Conservation (phyloP, 2,888 invertebrate species). For the Drosophila emarginata region DNA sequence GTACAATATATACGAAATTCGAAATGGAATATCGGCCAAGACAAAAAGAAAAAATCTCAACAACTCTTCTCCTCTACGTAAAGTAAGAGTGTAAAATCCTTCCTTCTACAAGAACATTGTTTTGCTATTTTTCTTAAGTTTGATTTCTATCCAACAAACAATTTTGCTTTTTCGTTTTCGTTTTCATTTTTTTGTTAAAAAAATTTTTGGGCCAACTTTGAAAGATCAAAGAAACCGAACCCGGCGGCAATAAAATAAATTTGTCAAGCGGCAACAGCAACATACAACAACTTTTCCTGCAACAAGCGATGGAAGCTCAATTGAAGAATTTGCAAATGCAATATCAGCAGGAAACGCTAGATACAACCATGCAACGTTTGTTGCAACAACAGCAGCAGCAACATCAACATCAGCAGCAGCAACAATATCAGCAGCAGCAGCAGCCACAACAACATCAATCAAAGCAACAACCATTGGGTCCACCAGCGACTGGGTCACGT, state of each 20-base stretch:
- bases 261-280: conserved; percentile 26
- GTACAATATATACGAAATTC: conserved; percentile 41
- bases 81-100: conserved; percentile 66
- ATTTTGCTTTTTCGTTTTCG: conserved; percentile 5
- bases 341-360: conserved; percentile 70
- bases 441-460: conserved; percentile 83
- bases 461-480: conserved; percentile 37
- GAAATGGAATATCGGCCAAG: conserved; percentile 80
- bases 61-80: conserved; percentile 63
- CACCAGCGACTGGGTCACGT: conserved; percentile 74
- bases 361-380: conserved; percentile 65
- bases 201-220: neutral
- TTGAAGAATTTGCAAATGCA: conserved; percentile 75
- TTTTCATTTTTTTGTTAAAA: conserved; percentile 47
- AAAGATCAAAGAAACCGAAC: neutral
- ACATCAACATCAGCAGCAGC: conserved; percentile 79
- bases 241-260: conserved; percentile 22
- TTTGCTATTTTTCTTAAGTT: conserved; percentile 77
- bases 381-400: conserved; percentile 81
- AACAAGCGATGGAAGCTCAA: conserved; percentile 76
- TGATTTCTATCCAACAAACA: conserved; percentile 52
- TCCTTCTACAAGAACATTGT: conserved; percentile 74
- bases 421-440: conserved; percentile 72
- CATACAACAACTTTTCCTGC: conserved; percentile 75
- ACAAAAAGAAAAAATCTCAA: conserved; percentile 83